Percentiles rank a stretch among this genome's conserved stretches.
phyloP scores from a whole-genome alignment of 2,888 invertebrate species.

The Caradrina kadenii region DNA sequence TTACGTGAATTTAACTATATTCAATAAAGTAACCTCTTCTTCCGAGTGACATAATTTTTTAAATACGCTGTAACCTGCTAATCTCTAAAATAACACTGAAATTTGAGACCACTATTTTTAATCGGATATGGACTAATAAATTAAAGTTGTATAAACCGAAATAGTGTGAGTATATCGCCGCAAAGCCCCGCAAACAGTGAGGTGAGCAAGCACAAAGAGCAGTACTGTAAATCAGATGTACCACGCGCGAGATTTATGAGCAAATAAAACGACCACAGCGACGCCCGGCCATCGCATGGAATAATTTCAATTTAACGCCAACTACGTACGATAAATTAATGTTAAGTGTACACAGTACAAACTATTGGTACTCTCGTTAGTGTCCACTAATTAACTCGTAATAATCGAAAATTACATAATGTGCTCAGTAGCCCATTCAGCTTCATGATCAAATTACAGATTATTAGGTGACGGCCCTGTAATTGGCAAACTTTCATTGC shows the following conservation, averaged over 20 bases:
- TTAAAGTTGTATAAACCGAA: constrained; percentile 68
- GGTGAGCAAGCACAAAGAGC: constrained; percentile 79
- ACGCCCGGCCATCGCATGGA: constrained; percentile 76
- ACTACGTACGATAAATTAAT: constrained; percentile 78
- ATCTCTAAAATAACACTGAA: constrained; percentile 26
- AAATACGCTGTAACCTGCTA: constrained; percentile 14
- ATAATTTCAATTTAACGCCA: constrained; percentile 87
- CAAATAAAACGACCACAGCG: constrained; percentile 83
- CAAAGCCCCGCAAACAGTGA: constrained; percentile 77
- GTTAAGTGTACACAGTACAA: constrained; percentile 70
- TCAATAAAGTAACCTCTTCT: constrained; percentile 26
- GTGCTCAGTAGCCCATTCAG: constrained; percentile 55
- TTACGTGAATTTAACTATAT: constrained; percentile 21
- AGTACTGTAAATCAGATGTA: constrained; percentile 86
- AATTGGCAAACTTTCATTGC: constrained; percentile 47
- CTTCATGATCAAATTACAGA: constrained; percentile 49
- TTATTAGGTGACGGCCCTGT: constrained; percentile 43
- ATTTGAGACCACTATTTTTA: constrained; percentile 51
- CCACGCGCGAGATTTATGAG: constrained; percentile 81
- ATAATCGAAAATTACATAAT: constrained; percentile 70
- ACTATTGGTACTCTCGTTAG: constrained; percentile 73
- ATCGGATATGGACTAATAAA: constrained; percentile 64
- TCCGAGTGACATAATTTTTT: not conserved
- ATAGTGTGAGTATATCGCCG: constrained; percentile 72
- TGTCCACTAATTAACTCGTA: constrained; percentile 76